phyloP scores from a whole-genome alignment of 2,797 vertebrate species.

The Tolypeutes matacus region DNA sequence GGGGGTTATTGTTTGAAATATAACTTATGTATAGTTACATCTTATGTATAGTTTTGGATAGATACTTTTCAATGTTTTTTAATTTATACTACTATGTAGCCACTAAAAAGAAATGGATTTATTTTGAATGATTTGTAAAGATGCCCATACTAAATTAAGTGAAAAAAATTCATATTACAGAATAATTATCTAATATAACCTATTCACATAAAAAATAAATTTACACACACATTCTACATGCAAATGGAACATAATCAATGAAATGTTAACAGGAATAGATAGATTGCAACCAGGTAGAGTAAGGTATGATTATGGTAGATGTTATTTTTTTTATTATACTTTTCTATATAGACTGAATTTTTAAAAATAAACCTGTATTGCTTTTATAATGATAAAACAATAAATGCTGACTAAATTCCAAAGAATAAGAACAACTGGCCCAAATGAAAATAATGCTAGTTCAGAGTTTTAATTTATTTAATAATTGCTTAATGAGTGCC shows the following conservation, averaged over 20 bases:
- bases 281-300: not conserved
- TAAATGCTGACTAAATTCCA: not conserved
- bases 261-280: not conserved
- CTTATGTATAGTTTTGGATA: not conserved
- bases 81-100: conserved; percentile 36
- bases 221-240: not conserved
- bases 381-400: conserved; percentile 30
- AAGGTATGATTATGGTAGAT: not conserved
- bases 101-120: conserved; percentile 22
- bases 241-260: conserved; percentile 25
- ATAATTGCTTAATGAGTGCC: not conserved
- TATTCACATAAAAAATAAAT: conserved; percentile 29
- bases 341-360: not conserved
- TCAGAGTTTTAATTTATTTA: conserved; percentile 25
- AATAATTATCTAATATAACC: conserved; percentile 8
- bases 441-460: conserved; percentile 58
- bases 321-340: conserved; percentile 31
- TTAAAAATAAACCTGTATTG: not conserved
- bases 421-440: conserved; percentile 26
- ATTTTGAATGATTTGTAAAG: conserved; percentile 1
- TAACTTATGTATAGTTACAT: conserved; percentile 20
- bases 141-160: conserved; percentile 27
- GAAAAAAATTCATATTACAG: not conserved
- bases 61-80: conserved; percentile 34
- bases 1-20: not conserved